These are phyloP conservation scores for Tenrec ecaudatus DNA, from an alignment of 2,113 vertebrate genomes.

Conservation along the genomic window DNA sequence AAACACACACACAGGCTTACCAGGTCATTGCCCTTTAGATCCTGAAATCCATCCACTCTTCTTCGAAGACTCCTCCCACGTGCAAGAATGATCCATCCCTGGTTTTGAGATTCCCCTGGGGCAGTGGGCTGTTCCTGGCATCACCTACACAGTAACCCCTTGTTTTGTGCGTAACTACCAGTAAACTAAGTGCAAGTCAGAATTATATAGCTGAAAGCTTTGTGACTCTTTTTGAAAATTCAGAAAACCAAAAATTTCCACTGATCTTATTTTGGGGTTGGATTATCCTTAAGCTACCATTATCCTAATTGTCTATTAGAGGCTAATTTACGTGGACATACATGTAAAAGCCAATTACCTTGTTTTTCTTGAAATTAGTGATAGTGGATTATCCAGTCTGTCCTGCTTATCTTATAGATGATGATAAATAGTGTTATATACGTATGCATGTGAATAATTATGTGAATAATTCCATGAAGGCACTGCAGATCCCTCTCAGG, in stretches of 20 bases:
- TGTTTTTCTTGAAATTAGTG: neutral
- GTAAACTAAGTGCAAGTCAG: neutral
- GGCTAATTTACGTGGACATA: neutral
- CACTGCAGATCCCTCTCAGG: neutral
- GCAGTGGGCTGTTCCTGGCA: neutral
- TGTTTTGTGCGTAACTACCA: neutral
- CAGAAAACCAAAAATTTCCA: neutral
- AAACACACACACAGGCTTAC: too few species aligned
- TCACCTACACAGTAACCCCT: neutral
- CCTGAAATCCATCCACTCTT: neutral
- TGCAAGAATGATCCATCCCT: neutral
- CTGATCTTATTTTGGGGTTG: neutral
- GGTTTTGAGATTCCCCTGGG: neutral
- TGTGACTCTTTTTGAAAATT: neutral
- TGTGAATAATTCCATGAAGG: neutral
- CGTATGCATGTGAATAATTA: too few species aligned
- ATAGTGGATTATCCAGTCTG: neutral
- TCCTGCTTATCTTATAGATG: neutral
- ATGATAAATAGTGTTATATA: neutral
- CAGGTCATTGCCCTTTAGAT: neutral
- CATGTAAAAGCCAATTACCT: neutral
- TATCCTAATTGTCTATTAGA: neutral
- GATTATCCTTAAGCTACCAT: neutral
- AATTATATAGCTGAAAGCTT: neutral
- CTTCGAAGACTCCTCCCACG: neutral